Percentiles rank a stretch among this genome's conserved stretches.
These are phyloP conservation scores for Cuculus canorus DNA, from an alignment of 2,797 vertebrate genomes.

Conservation along the genomic window DNA sequence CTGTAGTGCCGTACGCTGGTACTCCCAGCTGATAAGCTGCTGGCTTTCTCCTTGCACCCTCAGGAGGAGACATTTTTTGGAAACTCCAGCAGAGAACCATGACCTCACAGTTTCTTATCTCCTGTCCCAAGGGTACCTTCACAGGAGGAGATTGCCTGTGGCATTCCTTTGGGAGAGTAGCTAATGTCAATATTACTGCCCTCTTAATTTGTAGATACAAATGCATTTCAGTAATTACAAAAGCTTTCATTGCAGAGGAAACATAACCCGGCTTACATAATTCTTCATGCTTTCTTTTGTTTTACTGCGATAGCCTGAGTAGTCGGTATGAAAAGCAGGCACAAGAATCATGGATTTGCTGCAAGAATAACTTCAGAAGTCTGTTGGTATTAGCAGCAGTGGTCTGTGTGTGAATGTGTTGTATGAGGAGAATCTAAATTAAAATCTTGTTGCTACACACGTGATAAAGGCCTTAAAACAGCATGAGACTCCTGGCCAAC, in stretches of 20 bases:
- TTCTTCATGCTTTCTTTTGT: not conserved
- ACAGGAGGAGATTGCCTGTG: not conserved
- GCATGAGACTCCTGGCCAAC: conserved; percentile 58
- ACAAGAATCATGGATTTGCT: conserved; percentile 55
- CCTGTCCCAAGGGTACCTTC: not conserved
- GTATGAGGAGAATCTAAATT: conserved; percentile 71
- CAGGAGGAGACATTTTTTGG: not conserved
- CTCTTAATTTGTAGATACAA: not conserved
- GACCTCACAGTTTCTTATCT: not conserved
- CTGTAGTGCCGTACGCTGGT: not conserved
- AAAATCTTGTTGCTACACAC: conserved; percentile 72
- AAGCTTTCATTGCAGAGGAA: not conserved
- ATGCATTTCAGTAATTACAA: not conserved
- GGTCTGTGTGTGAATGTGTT: conserved; percentile 42
- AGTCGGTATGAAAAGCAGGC: conserved; percentile 28
- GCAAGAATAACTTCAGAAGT: conserved; percentile 52
- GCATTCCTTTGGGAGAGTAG: not conserved
- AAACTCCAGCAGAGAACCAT: not conserved
- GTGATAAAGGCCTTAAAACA: conserved; percentile 72
- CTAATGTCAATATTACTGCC: not conserved
- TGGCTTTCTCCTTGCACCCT: not conserved
- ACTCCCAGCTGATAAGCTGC: too few relatives aligned
- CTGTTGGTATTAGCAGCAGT: conserved; percentile 42
- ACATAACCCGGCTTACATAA: not conserved
- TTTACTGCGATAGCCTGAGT: not conserved